Evolutionary conservation across 1,140 invertebrate genomes (phyloP).

Genomic region (Frieseomelitta varia): DNA sequence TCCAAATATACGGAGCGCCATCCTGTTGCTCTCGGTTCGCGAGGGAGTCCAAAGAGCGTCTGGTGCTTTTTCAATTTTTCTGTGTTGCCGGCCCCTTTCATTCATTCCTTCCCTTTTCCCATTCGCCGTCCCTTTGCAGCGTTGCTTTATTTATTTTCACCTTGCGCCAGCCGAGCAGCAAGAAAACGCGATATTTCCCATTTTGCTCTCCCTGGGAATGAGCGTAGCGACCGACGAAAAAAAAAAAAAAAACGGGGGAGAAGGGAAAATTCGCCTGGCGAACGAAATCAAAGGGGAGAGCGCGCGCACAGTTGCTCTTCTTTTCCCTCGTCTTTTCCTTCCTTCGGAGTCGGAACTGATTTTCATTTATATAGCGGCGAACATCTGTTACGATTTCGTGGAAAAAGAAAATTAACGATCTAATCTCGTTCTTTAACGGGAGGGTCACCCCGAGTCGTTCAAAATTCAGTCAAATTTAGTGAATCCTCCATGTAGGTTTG

Average conservation of each 20-base stretch:
- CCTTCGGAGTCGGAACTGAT: neutral
- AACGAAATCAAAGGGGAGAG: neutral
- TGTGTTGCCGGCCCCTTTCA: constrained; percentile 9
- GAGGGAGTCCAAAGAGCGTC: constrained; percentile 15
- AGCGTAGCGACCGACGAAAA: neutral
- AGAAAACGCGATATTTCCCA: constrained; percentile 13
- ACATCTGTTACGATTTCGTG: no score
- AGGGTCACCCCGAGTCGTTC: no score
- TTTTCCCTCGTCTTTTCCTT: no score
- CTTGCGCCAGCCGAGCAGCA: neutral
- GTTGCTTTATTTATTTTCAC: neutral
- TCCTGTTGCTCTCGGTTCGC: neutral
- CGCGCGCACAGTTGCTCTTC: no score
- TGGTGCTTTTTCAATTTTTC: constrained; percentile 35
- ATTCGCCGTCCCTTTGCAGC: neutral
- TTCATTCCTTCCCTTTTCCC: neutral
- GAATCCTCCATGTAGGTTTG: no score
- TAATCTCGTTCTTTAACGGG: no score
- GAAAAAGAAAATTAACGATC: no score
- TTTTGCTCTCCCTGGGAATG: neutral
- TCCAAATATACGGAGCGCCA: neutral
- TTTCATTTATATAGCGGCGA: neutral
- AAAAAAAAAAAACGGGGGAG: no score
- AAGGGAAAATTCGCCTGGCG: neutral
- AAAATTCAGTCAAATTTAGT: no score